Percentiles rank a stretch among this genome's conserved stretches.
phyloP scores from a whole-genome alignment of 2,888 invertebrate genomes.

The Acleris emargana region DNA sequence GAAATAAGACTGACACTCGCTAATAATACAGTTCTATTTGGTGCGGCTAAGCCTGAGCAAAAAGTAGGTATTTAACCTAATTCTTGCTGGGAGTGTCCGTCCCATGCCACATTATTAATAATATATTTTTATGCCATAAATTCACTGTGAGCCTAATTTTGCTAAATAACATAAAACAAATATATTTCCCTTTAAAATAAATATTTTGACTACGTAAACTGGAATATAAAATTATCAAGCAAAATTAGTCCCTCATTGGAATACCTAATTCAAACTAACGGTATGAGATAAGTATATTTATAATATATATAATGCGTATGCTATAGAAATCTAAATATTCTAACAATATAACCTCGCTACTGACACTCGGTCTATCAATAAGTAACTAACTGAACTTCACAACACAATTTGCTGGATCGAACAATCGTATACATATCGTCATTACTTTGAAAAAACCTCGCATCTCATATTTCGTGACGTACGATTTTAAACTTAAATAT shows the following conservation, averaged over 20 bases:
- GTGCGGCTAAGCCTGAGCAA: neutral
- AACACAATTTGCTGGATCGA: too few relatives aligned
- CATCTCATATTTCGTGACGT: too few relatives aligned
- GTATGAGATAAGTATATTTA: conserved; percentile 71
- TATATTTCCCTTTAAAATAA: conserved; percentile 31
- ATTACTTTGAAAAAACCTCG: too few relatives aligned
- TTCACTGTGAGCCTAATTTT: conserved; percentile 53
- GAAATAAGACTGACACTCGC: neutral
- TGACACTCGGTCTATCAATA: neutral
- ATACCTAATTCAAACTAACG: conserved; percentile 67
- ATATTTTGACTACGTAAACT: conserved; percentile 26
- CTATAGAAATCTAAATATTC: conserved; percentile 70
- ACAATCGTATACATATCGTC: too few relatives aligned
- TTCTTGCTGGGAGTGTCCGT: neutral
- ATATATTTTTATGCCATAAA: neutral
- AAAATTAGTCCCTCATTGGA: conserved; percentile 62
- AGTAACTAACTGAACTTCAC: too few relatives aligned
- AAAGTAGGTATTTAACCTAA: neutral
- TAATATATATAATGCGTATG: conserved; percentile 57
- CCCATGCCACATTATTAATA: neutral
- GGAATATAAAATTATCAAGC: conserved; percentile 43
- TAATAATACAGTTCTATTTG: neutral
- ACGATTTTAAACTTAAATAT: too few relatives aligned
- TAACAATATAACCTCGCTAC: conserved; percentile 49
- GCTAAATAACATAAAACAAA: conserved; percentile 40